phyloP scores from a whole-genome alignment of 2,797 vertebrate species.

The Cottoperca gobio region DNA sequence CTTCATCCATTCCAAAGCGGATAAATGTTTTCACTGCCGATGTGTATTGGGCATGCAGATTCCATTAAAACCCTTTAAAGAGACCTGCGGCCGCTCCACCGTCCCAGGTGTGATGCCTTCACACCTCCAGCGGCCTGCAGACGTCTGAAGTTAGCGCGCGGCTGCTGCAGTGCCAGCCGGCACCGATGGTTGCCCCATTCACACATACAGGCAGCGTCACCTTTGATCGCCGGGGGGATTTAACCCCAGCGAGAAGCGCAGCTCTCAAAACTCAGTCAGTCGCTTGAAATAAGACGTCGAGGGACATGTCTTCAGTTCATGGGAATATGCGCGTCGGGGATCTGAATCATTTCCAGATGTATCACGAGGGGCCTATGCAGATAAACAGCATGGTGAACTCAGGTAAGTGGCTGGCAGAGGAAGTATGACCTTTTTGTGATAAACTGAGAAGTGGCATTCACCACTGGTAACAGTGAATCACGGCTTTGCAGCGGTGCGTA shows the following conservation, averaged over 20 bases:
- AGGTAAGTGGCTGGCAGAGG: constrained; percentile 68
- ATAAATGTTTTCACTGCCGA: constrained; percentile 82
- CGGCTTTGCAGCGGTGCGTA: neutral
- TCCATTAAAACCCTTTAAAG: constrained; percentile 79
- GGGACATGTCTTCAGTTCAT: constrained; percentile 79
- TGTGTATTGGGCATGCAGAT: constrained; percentile 85
- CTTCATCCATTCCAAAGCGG: constrained; percentile 74
- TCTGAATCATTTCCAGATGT: constrained; percentile 74
- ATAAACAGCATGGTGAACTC: constrained; percentile 63
- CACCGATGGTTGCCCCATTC: constrained; percentile 75
- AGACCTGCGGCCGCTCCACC: constrained; percentile 63
- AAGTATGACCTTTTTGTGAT: neutral
- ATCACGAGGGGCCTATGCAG: constrained; percentile 68
- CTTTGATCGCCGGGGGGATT: constrained; percentile 84
- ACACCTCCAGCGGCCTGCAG: constrained; percentile 77
- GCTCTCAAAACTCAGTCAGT: constrained; percentile 41
- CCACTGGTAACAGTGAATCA: no score
- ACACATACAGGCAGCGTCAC: constrained; percentile 69
- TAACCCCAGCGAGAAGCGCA: constrained; percentile 52
- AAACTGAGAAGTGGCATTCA: accelerated
- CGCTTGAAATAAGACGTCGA: constrained; percentile 14
- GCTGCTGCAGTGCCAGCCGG: constrained; percentile 77
- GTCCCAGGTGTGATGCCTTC: constrained; percentile 74
- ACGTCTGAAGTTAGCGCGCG: constrained; percentile 74
- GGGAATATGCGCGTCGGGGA: constrained; percentile 76